Evolutionary conservation across 2,888 invertebrate species (phyloP), one percentile per base, ranked within the genome.

Genomic region (Caenorhabditis sinica): DNA sequence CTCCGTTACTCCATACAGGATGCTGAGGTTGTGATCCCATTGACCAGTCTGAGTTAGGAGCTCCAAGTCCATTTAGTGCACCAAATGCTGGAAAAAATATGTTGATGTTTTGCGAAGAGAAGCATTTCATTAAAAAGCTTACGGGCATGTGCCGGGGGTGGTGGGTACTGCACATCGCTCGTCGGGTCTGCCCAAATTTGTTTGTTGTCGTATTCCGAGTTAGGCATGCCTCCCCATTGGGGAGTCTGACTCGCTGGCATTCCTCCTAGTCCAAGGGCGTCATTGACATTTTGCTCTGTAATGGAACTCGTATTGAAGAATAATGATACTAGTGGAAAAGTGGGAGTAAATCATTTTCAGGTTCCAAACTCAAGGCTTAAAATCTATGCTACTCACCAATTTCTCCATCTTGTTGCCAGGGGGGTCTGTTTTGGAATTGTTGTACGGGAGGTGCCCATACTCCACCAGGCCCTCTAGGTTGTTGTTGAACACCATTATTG

Each of bases 1-100:
- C 69, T 4, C 88, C 83, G 33, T 89, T 87, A 40, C 88, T 85
- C 89, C 89, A 89, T 60, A 88, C 82, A 9, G 58, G 86, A 49
- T 87, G 87, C 15, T 56, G 4, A 20, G 63, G 72, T 23, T 80
- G 80, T 1, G 80, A 72, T 28, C 82, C 85, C 15, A 72, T 63
- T 17, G 81, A 76, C 86, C 89, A 81, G 25, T 86, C 82, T 1
- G 79, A 49, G 9, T 73, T 65, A 3, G 83, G 85, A 11, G 77
- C 88, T 43, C 82, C 86, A 74, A 89, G 73, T 1, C 89, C 88
- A 63, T 88, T 88, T 72, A 88, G 73, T 49, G 65, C 71, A 0
- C 82, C 82, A 23, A 71, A 82, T 23, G 72, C 82, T 82, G 61
- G 17, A 76, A 68, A 53, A 25, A 33, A 36, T 13, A 11, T 20